Percentiles rank a stretch among this genome's conserved stretches.
Evolutionary conservation across 1,140 invertebrate genomes (phyloP).

Genomic region (Limonius californicus): DNA sequence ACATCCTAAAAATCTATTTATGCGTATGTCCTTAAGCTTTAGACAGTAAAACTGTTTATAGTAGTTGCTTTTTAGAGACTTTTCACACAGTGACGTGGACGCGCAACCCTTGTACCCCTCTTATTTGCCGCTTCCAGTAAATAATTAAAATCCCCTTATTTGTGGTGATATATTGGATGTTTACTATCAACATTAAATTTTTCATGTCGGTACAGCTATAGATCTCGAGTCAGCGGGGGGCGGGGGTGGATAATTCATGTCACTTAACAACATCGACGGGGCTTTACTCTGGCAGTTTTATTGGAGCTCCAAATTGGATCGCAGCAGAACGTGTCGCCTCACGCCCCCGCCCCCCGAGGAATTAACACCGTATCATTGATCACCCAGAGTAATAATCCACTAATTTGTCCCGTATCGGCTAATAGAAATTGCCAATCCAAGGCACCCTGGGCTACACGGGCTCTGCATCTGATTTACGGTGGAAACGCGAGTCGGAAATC

Average conservation of each 20-base stretch:
- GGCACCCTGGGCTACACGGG: slow-evolving; percentile 24
- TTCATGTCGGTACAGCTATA: neutral
- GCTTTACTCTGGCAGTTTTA: slow-evolving; percentile 48
- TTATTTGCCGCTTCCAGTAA: too few relatives aligned
- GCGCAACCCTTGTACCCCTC: too few relatives aligned
- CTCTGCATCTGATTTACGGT: slow-evolving; percentile 38
- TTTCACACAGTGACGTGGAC: too few relatives aligned
- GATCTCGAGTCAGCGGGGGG: neutral
- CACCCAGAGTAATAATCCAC: slow-evolving; percentile 45
- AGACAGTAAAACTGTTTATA: too few relatives aligned
- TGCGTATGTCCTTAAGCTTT: too few relatives aligned
- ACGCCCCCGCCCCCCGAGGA: slow-evolving; percentile 18
- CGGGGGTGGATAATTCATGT: slow-evolving; percentile 1
- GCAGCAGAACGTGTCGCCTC: slow-evolving; percentile 34
- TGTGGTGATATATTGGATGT: neutral
- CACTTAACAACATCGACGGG: slow-evolving; percentile 41
- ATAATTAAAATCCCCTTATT: too few relatives aligned
- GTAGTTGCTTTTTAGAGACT: too few relatives aligned
- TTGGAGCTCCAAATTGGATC: slow-evolving; percentile 47
- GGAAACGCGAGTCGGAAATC: slow-evolving; percentile 23
- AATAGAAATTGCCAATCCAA: slow-evolving; percentile 46
- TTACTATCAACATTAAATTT: neutral
- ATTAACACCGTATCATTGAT: slow-evolving; percentile 45
- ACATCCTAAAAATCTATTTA: too few relatives aligned
- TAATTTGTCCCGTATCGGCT: slow-evolving; percentile 43